Evolutionary conservation across 2,888 invertebrate genomes (phyloP).

Genomic region (Crocallis elinguaria): DNA sequence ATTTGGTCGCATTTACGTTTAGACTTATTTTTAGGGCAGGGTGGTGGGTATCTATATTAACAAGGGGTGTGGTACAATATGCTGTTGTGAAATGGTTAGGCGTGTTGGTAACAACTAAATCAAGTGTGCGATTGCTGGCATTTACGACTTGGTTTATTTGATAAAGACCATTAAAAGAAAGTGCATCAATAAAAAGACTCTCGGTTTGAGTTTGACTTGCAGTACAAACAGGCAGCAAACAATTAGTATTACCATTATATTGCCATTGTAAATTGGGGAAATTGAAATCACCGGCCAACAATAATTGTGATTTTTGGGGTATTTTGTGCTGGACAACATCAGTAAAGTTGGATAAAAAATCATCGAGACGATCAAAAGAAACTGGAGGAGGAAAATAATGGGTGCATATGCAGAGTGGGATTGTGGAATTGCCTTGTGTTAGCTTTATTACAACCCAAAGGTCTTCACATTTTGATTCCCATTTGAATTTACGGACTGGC

Average conservation of each 20-base stretch:
- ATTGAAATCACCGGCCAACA: neutral
- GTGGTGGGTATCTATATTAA: neutral
- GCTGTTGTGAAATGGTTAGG: neutral
- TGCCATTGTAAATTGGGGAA: neutral
- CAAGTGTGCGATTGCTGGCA: neutral
- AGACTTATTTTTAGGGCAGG: neutral
- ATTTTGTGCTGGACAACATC: neutral
- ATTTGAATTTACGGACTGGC: neutral
- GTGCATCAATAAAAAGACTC: neutral
- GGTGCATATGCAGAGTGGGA: neutral
- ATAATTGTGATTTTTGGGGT: neutral
- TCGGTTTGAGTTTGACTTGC: neutral
- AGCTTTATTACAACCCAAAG: neutral
- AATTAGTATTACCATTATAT: neutral
- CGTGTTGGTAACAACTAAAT: neutral
- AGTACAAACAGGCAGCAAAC: neutral
- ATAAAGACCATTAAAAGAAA: neutral
- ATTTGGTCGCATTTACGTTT: too few relatives aligned
- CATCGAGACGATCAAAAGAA: neutral
- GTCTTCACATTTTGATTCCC: neutral
- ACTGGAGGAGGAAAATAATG: neutral
- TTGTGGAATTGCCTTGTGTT: neutral
- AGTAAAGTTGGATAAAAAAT: neutral
- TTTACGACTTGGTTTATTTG: neutral
- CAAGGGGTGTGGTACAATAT: neutral